Percentiles rank a stretch among this genome's conserved stretches.
Conservation (phyloP, 2,113 vertebrate genomes). For the Gymnocephalus cernua region DNA sequence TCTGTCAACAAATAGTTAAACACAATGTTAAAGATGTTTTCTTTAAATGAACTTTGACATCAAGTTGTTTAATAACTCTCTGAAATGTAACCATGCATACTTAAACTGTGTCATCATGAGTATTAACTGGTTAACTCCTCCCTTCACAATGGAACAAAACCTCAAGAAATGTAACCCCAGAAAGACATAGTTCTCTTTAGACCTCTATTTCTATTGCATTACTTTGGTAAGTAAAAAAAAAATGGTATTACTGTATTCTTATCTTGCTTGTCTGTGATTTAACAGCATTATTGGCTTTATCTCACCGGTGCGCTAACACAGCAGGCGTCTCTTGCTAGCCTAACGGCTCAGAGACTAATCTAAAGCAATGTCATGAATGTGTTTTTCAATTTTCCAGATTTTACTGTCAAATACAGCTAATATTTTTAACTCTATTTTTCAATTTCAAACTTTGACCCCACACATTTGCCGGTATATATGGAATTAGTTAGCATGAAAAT, state of each 20-base stretch:
- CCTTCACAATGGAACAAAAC: not conserved
- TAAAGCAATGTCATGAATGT: not conserved
- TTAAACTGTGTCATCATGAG: not conserved
- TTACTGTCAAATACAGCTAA: not conserved
- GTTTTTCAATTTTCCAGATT: not conserved
- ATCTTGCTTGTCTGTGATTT: not conserved
- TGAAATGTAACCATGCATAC: not conserved
- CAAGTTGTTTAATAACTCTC: not conserved
- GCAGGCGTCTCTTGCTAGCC: not conserved
- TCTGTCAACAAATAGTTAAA: not conserved
- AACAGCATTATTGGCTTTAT: not conserved
- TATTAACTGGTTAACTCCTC: not conserved
- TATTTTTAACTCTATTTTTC: not conserved
- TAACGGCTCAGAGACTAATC: not conserved
- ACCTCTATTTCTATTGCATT: conserved; percentile 1
- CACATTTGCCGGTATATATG: not conserved
- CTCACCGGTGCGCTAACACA: not conserved
- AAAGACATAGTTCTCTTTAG: not conserved
- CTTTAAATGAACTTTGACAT: not conserved
- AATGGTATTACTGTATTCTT: not conserved
- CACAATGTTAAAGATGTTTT: not conserved
- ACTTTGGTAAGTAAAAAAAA: not conserved
- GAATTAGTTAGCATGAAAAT: not conserved
- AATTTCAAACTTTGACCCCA: not conserved
- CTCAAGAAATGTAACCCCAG: not conserved